Conservation (phyloP, 2,113 vertebrate species). For the Dicerorhinus sumatrensis region DNA sequence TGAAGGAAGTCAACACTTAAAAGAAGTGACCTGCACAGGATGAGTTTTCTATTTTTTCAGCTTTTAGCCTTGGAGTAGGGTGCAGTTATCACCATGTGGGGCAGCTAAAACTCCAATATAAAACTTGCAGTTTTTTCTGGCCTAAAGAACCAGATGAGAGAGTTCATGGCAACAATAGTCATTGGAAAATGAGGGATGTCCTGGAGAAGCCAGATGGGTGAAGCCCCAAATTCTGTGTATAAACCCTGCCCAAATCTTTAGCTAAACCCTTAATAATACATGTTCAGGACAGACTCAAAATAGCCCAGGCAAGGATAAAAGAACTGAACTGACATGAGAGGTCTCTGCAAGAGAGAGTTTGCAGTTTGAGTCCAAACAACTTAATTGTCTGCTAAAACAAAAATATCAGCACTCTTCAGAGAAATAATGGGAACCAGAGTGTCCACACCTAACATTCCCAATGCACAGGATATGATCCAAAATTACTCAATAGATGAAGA, state of each 20-base stretch:
- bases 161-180: neutral
- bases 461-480: neutral
- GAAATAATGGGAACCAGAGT: neutral
- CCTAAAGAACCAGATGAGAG: neutral
- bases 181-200: neutral
- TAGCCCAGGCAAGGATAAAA: neutral
- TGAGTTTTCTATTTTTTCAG: neutral
- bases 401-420: neutral
- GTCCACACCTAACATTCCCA: neutral
- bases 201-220: neutral
- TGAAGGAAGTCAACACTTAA: neutral
- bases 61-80: neutral
- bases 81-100: neutral
- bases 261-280: neutral
- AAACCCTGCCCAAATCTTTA: neutral
- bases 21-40: neutral
- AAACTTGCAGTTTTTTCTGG: neutral
- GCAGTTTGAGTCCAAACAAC: neutral
- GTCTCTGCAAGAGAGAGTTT: neutral
- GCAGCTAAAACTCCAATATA: neutral
- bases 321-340: neutral
- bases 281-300: neutral
- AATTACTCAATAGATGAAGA: neutral
- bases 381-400: neutral
- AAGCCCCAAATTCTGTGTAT: neutral